Conservation (phyloP, 2,113 vertebrate genomes). For the Octodon degus region DNA sequence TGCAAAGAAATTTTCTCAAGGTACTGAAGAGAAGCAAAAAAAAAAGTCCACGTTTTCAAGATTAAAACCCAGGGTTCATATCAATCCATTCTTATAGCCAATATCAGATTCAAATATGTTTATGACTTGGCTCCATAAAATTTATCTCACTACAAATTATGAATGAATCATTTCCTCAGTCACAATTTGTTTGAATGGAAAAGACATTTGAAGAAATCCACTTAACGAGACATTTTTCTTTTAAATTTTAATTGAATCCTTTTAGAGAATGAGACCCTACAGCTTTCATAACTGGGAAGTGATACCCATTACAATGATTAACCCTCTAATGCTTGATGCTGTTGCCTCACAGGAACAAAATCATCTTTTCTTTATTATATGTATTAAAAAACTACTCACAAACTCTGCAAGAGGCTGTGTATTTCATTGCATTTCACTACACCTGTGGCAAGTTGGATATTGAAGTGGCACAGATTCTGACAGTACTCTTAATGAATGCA, state of each 20-base stretch:
- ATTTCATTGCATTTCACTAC: constrained; percentile 59
- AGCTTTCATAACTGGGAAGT: constrained; percentile 62
- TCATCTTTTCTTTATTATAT: constrained; percentile 65
- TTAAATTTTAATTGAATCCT: constrained; percentile 24
- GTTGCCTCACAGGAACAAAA: constrained; percentile 51
- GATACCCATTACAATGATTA: constrained; percentile 53
- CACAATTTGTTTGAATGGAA: background rate
- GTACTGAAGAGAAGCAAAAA: background rate
- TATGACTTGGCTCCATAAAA: background rate
- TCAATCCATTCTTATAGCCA: background rate
- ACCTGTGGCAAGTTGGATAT: constrained; percentile 63
- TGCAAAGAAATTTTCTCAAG: background rate
- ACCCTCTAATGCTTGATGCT: constrained; percentile 37
- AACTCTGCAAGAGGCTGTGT: constrained; percentile 47
- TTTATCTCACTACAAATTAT: background rate
- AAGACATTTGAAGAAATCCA: constrained; percentile 36
- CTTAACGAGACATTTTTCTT: background rate
- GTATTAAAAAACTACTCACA: constrained; percentile 52
- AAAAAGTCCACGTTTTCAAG: background rate
- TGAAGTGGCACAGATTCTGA: constrained; percentile 69
- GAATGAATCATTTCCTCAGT: background rate
- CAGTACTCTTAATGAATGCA: constrained; percentile 71
- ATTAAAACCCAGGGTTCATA: background rate
- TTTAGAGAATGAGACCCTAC: constrained; percentile 46
- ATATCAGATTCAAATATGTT: background rate